Evolutionary conservation across 2,797 vertebrate genomes (phyloP).

Genomic region (Eleutherodactylus coqui): DNA sequence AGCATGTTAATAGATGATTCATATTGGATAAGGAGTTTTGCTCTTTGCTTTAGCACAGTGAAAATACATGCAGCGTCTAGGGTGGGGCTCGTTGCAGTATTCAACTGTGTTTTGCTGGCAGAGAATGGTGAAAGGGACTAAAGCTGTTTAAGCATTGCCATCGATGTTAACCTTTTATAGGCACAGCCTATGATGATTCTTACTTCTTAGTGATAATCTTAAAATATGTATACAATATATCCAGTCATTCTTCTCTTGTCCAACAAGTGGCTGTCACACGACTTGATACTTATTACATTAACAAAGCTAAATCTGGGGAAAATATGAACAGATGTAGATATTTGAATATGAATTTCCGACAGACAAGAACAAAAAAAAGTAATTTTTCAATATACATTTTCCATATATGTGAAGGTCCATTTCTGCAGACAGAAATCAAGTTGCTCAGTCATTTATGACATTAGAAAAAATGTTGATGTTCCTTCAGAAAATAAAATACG

Average conservation of each 20-base stretch:
- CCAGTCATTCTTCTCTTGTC: not conserved
- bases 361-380: not conserved
- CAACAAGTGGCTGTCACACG: constrained; percentile 39
- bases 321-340: not conserved
- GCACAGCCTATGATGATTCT: not conserved
- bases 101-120: constrained; percentile 70
- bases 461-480: not conserved
- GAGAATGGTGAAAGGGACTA: constrained; percentile 64
- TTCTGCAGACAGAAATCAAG: not conserved
- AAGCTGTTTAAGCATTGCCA: constrained; percentile 65
- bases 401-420: not conserved
- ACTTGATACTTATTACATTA: not conserved
- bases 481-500: not conserved
- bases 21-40: constrained; percentile 18
- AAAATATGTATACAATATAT: not conserved
- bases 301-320: not conserved
- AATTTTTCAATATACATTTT: not conserved
- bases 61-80: constrained; percentile 64
- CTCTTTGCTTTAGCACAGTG: constrained; percentile 35
- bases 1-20: not conserved
- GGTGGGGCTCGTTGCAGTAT: constrained; percentile 70
- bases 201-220: not conserved
- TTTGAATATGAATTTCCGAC: not conserved
- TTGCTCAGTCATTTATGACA: not conserved
- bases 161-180: constrained; percentile 64